These are phyloP conservation scores for Drosophila quinaria DNA, from an alignment of 2,888 invertebrate genomes.

Conservation along the genomic window DNA sequence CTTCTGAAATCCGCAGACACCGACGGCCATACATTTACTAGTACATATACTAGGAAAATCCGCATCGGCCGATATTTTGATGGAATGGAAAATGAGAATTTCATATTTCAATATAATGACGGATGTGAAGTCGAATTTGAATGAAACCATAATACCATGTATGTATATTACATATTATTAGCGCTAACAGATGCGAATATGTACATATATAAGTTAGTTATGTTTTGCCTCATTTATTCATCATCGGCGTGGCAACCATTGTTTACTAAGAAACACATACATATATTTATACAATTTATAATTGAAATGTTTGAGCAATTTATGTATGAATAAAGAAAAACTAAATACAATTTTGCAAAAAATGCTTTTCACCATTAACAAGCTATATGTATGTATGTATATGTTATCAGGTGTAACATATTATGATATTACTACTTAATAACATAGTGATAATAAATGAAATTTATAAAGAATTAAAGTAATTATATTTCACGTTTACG, in stretches of 20 bases:
- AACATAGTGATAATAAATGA: constrained; percentile 43
- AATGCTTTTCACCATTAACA: constrained; percentile 58
- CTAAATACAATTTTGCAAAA: constrained; percentile 56
- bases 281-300: constrained; percentile 63
- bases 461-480: constrained; percentile 31
- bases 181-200: constrained; percentile 1
- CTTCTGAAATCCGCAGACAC: too few species aligned
- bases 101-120: neutral
- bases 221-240: constrained; percentile 64
- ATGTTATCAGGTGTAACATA: constrained; percentile 46
- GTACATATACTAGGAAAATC: too few species aligned
- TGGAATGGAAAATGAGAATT: neutral
- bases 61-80: neutral
- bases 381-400: constrained; percentile 40
- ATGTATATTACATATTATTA: neutral
- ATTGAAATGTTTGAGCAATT: constrained; percentile 56
- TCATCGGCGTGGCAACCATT: constrained; percentile 61
- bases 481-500: constrained; percentile 38
- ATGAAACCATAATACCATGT: neutral
- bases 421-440: constrained; percentile 39
- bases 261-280: constrained; percentile 54
- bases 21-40: too few species aligned
- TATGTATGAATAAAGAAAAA: constrained; percentile 52
- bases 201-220: constrained; percentile 16
- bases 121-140: neutral